Evolutionary conservation across 2,797 vertebrate genomes (phyloP).

Genomic region (Kryptolebias ocellatus): DNA sequence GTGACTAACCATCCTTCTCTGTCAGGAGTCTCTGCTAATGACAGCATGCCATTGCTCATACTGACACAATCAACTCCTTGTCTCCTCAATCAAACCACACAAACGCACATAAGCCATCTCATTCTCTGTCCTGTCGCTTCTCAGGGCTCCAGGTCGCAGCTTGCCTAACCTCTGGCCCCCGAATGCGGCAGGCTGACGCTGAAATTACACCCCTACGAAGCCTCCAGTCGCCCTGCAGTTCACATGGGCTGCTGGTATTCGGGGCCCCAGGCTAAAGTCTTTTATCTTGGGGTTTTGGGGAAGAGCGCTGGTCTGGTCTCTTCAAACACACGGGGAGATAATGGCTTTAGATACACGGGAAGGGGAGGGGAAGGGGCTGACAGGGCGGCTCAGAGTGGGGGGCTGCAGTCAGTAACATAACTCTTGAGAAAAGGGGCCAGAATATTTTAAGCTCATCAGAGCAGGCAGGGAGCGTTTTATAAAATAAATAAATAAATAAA

Average conservation of each 20-base stretch:
- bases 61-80: slow-evolving; percentile 42
- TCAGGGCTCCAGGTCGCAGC: slow-evolving; percentile 27
- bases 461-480: no score
- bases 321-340: slow-evolving; percentile 76
- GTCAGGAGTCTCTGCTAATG: slow-evolving; percentile 45
- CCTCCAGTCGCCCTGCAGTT: slow-evolving; percentile 56
- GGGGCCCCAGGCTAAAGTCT: slow-evolving; percentile 75
- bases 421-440: no score
- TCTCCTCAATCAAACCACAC: slow-evolving; percentile 37
- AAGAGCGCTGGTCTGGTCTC: slow-evolving; percentile 64
- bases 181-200: slow-evolving; percentile 50
- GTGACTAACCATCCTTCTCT: slow-evolving; percentile 33
- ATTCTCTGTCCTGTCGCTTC: slow-evolving; percentile 48
- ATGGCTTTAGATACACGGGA: slow-evolving; percentile 59
- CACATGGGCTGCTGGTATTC: slow-evolving; percentile 75
- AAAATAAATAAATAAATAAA: no score
- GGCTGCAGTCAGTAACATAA: slow-evolving; percentile 16
- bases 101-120: slow-evolving; percentile 25
- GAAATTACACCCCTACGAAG: slow-evolving; percentile 65
- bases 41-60: slow-evolving; percentile 40
- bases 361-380: slow-evolving; percentile 47
- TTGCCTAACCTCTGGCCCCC: slow-evolving; percentile 35
- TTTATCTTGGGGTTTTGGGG: slow-evolving; percentile 77
- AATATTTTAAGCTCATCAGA: no score
- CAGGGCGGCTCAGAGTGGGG: slow-evolving; percentile 27